These are phyloP conservation scores for Musca vetustissima DNA, from an alignment of 1,140 invertebrate species.

Conservation along the genomic window DNA sequence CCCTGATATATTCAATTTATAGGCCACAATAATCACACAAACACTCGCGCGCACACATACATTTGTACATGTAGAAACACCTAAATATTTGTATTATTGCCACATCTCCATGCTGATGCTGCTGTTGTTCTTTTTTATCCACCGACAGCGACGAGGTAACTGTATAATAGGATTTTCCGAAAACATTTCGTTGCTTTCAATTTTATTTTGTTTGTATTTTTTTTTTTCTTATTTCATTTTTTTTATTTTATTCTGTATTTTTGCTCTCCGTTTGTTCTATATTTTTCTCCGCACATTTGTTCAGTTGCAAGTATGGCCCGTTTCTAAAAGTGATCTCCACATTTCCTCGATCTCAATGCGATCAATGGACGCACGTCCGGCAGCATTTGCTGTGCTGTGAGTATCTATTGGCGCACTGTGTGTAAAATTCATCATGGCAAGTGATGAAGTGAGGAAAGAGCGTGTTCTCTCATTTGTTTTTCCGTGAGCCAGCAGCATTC, in stretches of 20 bases:
- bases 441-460: too few relatives aligned
- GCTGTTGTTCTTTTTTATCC: too few relatives aligned
- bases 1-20: conserved; percentile 11
- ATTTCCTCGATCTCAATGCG: conserved; percentile 10
- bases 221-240: background rate
- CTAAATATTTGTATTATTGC: too few relatives aligned
- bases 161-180: conserved; percentile 4
- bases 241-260: background rate
- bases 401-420: too few relatives aligned
- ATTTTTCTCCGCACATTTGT: conserved; percentile 21
- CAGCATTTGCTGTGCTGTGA: background rate
- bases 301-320: conserved; percentile 22
- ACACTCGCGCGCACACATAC: background rate
- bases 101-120: too few relatives aligned
- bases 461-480: too few relatives aligned
- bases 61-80: too few relatives aligned
- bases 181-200: background rate
- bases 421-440: too few relatives aligned
- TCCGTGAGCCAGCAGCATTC: too few relatives aligned
- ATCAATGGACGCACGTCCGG: background rate
- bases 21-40: conserved; percentile 2
- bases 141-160: background rate
- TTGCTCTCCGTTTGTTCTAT: conserved; percentile 6
- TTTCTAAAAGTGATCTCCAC: conserved; percentile 8
- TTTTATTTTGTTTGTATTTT: background rate